These are phyloP conservation scores for Caenorhabditis sp. DNA, from an alignment of 2,888 invertebrate genomes.

Conservation along the genomic window DNA sequence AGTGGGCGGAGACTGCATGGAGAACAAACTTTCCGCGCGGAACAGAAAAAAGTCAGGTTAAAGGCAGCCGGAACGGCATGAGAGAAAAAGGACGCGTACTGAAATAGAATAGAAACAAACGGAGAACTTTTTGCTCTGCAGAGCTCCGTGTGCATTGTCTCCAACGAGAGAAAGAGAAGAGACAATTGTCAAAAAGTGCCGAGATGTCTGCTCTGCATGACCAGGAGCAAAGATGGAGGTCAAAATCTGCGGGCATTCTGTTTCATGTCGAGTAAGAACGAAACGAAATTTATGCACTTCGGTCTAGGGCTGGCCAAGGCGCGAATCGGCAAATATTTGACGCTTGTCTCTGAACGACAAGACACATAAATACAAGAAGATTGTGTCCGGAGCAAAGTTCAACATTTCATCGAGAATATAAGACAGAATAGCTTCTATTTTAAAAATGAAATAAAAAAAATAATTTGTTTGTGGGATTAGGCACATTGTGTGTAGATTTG, in stretches of 20 bases:
- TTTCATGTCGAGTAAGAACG: not conserved
- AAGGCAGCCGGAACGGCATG: not conserved
- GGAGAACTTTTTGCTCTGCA: no score
- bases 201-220: not conserved
- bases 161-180: not conserved
- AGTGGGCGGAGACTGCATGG: slow-evolving; percentile 36
- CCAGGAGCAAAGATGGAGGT: slow-evolving; percentile 28
- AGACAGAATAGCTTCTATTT: no score
- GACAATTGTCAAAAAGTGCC: not conserved
- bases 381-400: slow-evolving; percentile 27
- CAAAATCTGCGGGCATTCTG: slow-evolving; percentile 18
- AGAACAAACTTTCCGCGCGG: slow-evolving; percentile 32
- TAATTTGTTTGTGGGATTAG: not conserved
- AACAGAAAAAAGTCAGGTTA: slow-evolving; percentile 4
- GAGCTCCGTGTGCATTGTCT: not conserved
- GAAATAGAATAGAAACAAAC: not conserved
- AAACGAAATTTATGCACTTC: no score
- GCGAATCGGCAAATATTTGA: slow-evolving; percentile 52
- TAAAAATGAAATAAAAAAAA: no score
- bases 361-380: slow-evolving; percentile 29
- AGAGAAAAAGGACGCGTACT: no score
- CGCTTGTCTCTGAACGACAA: slow-evolving; percentile 29
- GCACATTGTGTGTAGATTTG: not conserved
- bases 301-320: no score
- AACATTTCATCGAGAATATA: no score